Evolutionary conservation across 2,888 invertebrate genomes (phyloP).

Genomic region (Conchocele bisecta): DNA sequence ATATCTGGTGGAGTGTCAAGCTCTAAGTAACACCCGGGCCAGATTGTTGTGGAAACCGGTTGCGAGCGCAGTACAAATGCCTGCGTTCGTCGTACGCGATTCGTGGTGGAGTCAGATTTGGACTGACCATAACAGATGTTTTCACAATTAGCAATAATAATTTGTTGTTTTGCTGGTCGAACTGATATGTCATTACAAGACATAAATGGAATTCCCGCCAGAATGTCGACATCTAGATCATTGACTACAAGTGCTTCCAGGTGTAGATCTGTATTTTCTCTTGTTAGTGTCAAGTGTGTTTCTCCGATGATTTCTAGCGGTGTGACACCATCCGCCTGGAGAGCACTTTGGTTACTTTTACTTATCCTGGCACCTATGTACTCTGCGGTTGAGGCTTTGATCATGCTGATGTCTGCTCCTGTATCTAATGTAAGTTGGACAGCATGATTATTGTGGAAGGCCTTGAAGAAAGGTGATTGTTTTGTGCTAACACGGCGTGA

Average conservation of each 20-base stretch:
- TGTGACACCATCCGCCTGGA: slow-evolving; percentile 52
- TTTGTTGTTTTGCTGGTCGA: slow-evolving; percentile 45
- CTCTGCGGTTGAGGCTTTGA: slow-evolving; percentile 18
- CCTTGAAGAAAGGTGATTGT: slow-evolving; percentile 44
- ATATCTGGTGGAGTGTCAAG: slow-evolving; percentile 4
- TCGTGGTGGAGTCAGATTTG: not conserved
- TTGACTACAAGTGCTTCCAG: slow-evolving; percentile 40
- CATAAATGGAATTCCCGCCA: slow-evolving; percentile 63
- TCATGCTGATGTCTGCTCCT: slow-evolving; percentile 40
- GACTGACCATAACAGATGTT: slow-evolving; percentile 5
- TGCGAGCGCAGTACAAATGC: not conserved
- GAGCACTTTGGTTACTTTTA: slow-evolving; percentile 37
- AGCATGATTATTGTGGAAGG: slow-evolving; percentile 39
- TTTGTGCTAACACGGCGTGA: slow-evolving; percentile 25
- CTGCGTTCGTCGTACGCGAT: slow-evolving; percentile 20
- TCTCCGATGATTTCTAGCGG: slow-evolving; percentile 48
- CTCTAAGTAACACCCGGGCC: slow-evolving; percentile 13
- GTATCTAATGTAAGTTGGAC: slow-evolving; percentile 39
- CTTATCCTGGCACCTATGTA: slow-evolving; percentile 19
- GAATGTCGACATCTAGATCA: slow-evolving; percentile 50
- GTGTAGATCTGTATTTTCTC: slow-evolving; percentile 7
- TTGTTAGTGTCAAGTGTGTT: slow-evolving; percentile 16
- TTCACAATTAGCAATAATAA: slow-evolving; percentile 27
- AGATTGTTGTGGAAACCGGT: not conserved
- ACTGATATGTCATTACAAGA: slow-evolving; percentile 55